These are phyloP conservation scores for Fragum sueziense DNA, from an alignment of 2,888 invertebrate species.

Conservation along the genomic window DNA sequence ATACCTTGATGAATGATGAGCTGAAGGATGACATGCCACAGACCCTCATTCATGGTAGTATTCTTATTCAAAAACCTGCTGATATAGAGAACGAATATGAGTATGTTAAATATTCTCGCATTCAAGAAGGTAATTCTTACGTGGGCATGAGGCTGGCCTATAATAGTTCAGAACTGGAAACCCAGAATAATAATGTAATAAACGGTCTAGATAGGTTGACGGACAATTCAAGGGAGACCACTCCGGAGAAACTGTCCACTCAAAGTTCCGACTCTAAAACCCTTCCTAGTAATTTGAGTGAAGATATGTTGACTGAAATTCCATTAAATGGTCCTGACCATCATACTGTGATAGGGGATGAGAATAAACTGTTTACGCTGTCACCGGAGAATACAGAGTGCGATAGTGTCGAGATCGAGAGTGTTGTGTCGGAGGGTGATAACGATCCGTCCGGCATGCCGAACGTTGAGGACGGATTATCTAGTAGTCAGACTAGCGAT, in stretches of 20 bases:
- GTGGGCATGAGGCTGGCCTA: slow-evolving; percentile 89
- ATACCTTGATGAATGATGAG: slow-evolving; percentile 24
- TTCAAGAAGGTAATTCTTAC: slow-evolving; percentile 87
- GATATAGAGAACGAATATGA: slow-evolving; percentile 81
- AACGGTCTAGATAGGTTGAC: slow-evolving; percentile 59
- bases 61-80: slow-evolving; percentile 44
- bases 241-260: slow-evolving; percentile 71
- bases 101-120: slow-evolving; percentile 81
- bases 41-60: slow-evolving; percentile 27
- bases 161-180: slow-evolving; percentile 77
- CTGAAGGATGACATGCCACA: slow-evolving; percentile 23
- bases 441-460: slow-evolving; percentile 87
- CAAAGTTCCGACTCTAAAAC: slow-evolving; percentile 61
- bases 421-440: slow-evolving; percentile 79
- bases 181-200: slow-evolving; percentile 64
- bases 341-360: slow-evolving; percentile 83
- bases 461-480: slow-evolving; percentile 95
- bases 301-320: slow-evolving; percentile 80
- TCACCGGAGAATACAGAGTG: slow-evolving; percentile 97
- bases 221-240: slow-evolving; percentile 73
- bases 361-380: slow-evolving; percentile 91
- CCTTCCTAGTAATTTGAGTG: slow-evolving; percentile 72
- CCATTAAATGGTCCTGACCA: slow-evolving; percentile 82
- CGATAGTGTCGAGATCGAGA: slow-evolving; percentile 94
- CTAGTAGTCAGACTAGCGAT: slow-evolving; percentile 96